Conservation (phyloP, 2,888 invertebrate genomes). For the Imbricaverruca yamaguchii region DNA sequence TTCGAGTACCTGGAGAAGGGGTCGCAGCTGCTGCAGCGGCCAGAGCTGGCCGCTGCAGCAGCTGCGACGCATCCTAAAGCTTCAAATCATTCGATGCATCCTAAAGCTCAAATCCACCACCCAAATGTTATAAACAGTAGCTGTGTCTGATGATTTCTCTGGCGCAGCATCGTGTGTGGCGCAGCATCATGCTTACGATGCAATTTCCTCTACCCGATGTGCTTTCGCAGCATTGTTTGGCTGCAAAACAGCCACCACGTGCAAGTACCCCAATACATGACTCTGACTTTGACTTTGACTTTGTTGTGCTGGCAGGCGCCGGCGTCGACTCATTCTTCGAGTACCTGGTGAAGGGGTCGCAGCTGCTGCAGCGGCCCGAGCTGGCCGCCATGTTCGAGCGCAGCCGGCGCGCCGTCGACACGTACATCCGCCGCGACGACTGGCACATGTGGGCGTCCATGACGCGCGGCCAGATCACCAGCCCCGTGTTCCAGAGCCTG, state of each 20-base stretch:
- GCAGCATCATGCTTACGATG: too few species aligned
- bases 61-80: too few species aligned
- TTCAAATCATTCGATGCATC: too few species aligned
- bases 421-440: conserved; percentile 83
- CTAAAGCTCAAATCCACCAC: too few species aligned
- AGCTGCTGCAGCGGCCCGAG: conserved; percentile 81
- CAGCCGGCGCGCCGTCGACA: conserved; percentile 66
- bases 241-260: not conserved
- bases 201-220: too few species aligned
- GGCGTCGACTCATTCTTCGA: conserved; percentile 98
- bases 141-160: too few species aligned
- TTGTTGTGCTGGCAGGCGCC: conserved; percentile 47
- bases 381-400: conserved; percentile 85
- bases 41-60: conserved; percentile 83
- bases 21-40: conserved; percentile 77
- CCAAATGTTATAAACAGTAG: too few species aligned
- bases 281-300: not conserved
- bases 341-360: conserved; percentile 92
- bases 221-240: too few species aligned
- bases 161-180: too few species aligned
- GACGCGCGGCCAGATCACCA: conserved; percentile 87
- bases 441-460: conserved; percentile 99
- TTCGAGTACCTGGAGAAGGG: conserved; percentile 98
- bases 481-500: conserved; percentile 96
- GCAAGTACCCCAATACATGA: not conserved